Percentiles rank a stretch among this genome's conserved stretches.
phyloP scores from a whole-genome alignment of 2,113 vertebrate species.

The Paralichthys olivaceus region DNA sequence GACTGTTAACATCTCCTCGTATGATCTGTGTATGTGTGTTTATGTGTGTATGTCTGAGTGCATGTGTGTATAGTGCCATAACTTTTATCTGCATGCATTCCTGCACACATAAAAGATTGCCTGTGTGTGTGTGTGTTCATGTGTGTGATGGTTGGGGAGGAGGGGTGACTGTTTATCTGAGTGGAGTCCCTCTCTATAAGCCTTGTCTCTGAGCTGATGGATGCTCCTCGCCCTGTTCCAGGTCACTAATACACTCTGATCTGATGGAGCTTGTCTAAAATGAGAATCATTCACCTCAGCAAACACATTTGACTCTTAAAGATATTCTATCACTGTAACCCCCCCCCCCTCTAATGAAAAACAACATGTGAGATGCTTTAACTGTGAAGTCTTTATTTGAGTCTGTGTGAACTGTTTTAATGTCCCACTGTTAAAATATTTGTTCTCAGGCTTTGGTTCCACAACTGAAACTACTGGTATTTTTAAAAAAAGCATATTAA shows the following conservation, averaged over 20 bases:
- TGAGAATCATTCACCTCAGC: slow-evolving; percentile 5
- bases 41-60: slow-evolving; percentile 41
- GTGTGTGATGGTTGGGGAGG: slow-evolving; percentile 34
- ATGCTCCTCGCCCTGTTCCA: slow-evolving; percentile 37
- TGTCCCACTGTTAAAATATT: neutral
- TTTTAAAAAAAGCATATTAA: neutral
- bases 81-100: slow-evolving; percentile 56
- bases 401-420: neutral
- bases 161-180: slow-evolving; percentile 61
- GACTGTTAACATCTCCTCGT: slow-evolving; percentile 24
- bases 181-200: slow-evolving; percentile 55
- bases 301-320: slow-evolving; percentile 1
- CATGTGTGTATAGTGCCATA: slow-evolving; percentile 25
- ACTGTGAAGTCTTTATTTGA: no score
- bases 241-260: slow-evolving; percentile 54
- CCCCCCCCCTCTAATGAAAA: neutral
- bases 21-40: slow-evolving; percentile 12
- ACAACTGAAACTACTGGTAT: neutral
- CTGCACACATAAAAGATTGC: slow-evolving; percentile 42
- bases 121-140: slow-evolving; percentile 31
- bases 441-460: neutral
- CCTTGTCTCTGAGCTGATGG: slow-evolving; percentile 60
- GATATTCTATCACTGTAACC: neutral
- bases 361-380: no score
- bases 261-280: neutral